Percentiles rank a stretch among this genome's conserved stretches.
Conservation (phyloP, 2,113 vertebrate species). For the Alligator mississippiensis region DNA sequence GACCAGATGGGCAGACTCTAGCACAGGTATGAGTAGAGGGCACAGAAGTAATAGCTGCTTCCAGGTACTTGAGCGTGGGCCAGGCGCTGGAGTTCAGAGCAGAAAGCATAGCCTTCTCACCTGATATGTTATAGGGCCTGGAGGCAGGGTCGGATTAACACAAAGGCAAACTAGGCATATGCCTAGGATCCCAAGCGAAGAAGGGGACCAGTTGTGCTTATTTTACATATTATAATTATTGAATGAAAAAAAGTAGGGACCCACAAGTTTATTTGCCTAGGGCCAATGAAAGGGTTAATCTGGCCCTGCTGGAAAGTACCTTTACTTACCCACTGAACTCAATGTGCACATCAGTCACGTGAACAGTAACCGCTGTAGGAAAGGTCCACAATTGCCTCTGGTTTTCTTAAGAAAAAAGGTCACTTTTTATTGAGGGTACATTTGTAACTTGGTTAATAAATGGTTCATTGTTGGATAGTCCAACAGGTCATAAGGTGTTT, state of each 20-base stretch:
- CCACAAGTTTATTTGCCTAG: too few species aligned
- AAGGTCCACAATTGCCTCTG: not conserved
- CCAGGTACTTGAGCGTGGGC: not conserved
- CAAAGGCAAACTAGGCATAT: not conserved
- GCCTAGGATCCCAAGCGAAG: not conserved
- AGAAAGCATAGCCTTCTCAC: not conserved
- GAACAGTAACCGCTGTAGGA: not conserved
- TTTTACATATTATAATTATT: too few species aligned
- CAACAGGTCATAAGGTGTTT: not conserved
- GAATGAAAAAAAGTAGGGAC: too few species aligned
- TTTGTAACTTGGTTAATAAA: not conserved
- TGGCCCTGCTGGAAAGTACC: too few species aligned
- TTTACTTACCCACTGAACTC: too few species aligned
- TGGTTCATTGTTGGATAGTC: not conserved
- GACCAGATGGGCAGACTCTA: too few species aligned
- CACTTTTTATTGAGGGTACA: not conserved
- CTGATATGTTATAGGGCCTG: not conserved
- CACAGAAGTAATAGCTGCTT: not conserved
- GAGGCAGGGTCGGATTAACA: not conserved
- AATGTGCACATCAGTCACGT: too few species aligned
- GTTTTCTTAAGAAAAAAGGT: not conserved
- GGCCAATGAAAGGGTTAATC: too few species aligned
- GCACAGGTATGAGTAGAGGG: not conserved
- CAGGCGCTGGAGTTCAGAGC: not conserved
- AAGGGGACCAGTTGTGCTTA: too few species aligned